Evolutionary conservation across 2,797 vertebrate genomes (phyloP), one percentile per base, ranked within the genome.

Genomic region (Taenioides sp.): DNA sequence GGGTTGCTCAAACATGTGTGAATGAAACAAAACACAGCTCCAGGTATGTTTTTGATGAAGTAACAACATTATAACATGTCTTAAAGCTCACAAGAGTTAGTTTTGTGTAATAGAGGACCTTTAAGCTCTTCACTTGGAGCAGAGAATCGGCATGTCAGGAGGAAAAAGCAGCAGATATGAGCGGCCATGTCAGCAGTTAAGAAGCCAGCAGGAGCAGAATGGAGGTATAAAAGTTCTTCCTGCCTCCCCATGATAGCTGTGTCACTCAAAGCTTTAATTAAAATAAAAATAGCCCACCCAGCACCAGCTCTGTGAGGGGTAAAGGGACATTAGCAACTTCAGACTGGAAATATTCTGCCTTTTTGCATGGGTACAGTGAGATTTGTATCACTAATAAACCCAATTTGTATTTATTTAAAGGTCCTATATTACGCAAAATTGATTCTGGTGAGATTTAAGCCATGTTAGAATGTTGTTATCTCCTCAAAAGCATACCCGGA

Each of bases 261-360:
- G 93, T 89, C 93, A 94, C 93, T 95, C 94, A 94, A 94, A 96
- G 93, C 95, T 97, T 97, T 97, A 97, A 97, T 97, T 97, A 97
- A 96, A 95, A 95, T 92, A 73, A 85, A 89, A 92, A 89, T 81
- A 80, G 83, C 74, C 50, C 27, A 25, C 58, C 23, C 6, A 59
- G 72, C 62, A 27, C 58, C 60, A 72, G 71, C 27, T 27, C 60
- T 47, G 60, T 43, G 66, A 68, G 20, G 78, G 72, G 71, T 65
- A 84, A 81, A 80, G 58, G 71, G 16, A 74, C 34, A 58, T 9
- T 28, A 16, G 12, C 61, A 54, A 70, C 67, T 74, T 64, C 62
- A 74, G 16, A 60, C 67, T n/a, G 22, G 27, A 34, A 43, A 31
- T 31, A 63, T 61, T 73, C 60, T 66, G 64, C 52, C 65, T 74